A percentile compares a stretch with the other conserved stretches of the same genome.
phyloP scores from a whole-genome alignment of 2,113 vertebrate species.

The Microcebus jonahi region DNA sequence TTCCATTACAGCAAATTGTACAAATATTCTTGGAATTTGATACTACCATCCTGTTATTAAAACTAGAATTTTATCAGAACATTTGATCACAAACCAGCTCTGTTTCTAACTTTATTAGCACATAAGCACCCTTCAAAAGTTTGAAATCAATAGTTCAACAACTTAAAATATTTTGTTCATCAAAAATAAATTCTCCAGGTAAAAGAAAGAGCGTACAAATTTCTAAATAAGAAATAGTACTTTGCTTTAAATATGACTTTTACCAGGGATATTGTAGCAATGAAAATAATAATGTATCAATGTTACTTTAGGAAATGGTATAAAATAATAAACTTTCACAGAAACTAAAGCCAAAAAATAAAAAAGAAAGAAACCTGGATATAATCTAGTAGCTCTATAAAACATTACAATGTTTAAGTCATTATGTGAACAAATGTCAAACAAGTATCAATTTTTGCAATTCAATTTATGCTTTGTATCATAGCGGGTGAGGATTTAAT shows the following conservation, averaged over 20 bases:
- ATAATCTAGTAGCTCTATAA: not conserved
- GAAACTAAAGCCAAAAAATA: not conserved
- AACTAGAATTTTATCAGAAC: not conserved
- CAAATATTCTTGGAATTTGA: not conserved
- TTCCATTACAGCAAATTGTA: not conserved
- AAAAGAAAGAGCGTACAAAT: not conserved
- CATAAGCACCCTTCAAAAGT: not conserved
- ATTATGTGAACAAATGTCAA: not conserved
- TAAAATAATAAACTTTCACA: not conserved
- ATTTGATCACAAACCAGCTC: not conserved
- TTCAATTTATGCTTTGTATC: not conserved
- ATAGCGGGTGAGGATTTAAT: not conserved
- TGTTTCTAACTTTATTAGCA: not conserved
- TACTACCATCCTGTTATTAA: not conserved
- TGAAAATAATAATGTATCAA: not conserved
- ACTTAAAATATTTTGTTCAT: slow-evolving; percentile 7
- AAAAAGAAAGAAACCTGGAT: too few species aligned
- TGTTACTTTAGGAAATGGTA: not conserved
- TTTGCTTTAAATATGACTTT: not conserved
- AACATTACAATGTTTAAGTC: not conserved
- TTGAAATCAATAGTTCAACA: not conserved
- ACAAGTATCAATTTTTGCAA: not conserved
- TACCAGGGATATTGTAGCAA: not conserved
- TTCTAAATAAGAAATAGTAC: not conserved
- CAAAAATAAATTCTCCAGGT: not conserved